Conservation (phyloP, 2,888 invertebrate genomes). For the Nudaria mundana region DNA sequence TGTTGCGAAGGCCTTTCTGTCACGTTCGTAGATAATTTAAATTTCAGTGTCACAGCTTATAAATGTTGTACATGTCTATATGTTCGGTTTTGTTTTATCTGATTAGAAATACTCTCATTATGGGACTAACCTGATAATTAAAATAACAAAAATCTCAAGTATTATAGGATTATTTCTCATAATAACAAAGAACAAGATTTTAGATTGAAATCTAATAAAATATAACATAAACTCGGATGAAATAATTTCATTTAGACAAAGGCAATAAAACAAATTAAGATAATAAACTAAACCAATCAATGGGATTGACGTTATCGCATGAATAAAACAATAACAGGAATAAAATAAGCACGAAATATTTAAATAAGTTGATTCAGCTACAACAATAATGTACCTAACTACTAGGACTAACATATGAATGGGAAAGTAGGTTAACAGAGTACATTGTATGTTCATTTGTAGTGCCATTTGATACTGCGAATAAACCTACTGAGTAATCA, state of each 20-base stretch:
- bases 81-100: constrained; percentile 38
- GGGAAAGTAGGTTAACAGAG: constrained; percentile 32
- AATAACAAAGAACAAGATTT: not conserved
- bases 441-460: constrained; percentile 14
- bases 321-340: constrained; percentile 18
- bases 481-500: too few species aligned
- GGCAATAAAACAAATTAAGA: constrained; percentile 22
- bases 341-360: too few species aligned
- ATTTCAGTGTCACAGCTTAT: constrained; percentile 66
- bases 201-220: not conserved
- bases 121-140: constrained; percentile 49
- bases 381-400: constrained; percentile 3
- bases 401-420: constrained; percentile 20
- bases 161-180: constrained; percentile 21
- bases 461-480: constrained; percentile 24
- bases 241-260: constrained; percentile 17
- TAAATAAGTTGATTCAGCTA: too few species aligned
- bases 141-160: constrained; percentile 27
- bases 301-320: constrained; percentile 48
- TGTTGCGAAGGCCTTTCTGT: constrained; percentile 49
- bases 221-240: not conserved
- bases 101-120: constrained; percentile 36
- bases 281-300: constrained; percentile 14
- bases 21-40: constrained; percentile 70
- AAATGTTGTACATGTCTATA: constrained; percentile 58